phyloP scores from a whole-genome alignment of 1,140 invertebrate genomes.

The Camponotus vicinus region DNA sequence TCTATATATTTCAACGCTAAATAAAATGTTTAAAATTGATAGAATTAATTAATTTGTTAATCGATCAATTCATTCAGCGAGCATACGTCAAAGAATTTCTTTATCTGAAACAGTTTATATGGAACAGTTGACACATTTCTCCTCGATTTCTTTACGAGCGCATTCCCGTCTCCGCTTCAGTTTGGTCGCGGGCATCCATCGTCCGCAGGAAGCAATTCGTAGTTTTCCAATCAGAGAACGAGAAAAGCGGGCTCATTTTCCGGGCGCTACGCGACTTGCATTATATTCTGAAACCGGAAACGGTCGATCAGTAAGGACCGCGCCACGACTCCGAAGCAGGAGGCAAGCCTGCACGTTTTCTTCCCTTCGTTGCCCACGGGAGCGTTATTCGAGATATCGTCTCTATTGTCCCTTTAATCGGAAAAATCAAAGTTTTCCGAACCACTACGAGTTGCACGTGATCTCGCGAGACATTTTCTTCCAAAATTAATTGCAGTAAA shows the following conservation, averaged over 20 bases:
- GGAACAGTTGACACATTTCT: slow-evolving; percentile 2
- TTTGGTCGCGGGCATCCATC: slow-evolving; percentile 68
- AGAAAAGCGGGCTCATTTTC: slow-evolving; percentile 70
- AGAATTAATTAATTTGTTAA: background rate
- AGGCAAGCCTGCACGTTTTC: slow-evolving; percentile 47
- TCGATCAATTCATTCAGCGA: slow-evolving; percentile 2
- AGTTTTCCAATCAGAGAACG: slow-evolving; percentile 75
- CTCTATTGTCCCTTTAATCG: slow-evolving; percentile 77
- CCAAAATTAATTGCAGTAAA: slow-evolving; percentile 7
- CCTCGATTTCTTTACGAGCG: slow-evolving; percentile 39
- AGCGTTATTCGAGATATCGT: slow-evolving; percentile 70
- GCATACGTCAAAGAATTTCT: slow-evolving; percentile 42
- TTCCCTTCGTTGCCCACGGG: slow-evolving; percentile 64
- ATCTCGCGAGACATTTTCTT: slow-evolving; percentile 29
- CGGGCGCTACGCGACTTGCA: slow-evolving; percentile 66
- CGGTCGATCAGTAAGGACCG: slow-evolving; percentile 66
- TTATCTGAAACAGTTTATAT: background rate
- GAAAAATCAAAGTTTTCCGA: slow-evolving; percentile 73
- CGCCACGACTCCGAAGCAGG: slow-evolving; percentile 16
- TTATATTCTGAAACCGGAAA: slow-evolving; percentile 72
- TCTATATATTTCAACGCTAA: background rate
- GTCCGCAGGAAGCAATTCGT: slow-evolving; percentile 74
- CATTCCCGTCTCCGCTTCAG: slow-evolving; percentile 16
- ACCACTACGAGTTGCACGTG: slow-evolving; percentile 49
- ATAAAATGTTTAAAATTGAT: background rate